These are phyloP conservation scores for Hydroisotoma schaefferi DNA, from an alignment of 2,888 invertebrate species.

Conservation along the genomic window DNA sequence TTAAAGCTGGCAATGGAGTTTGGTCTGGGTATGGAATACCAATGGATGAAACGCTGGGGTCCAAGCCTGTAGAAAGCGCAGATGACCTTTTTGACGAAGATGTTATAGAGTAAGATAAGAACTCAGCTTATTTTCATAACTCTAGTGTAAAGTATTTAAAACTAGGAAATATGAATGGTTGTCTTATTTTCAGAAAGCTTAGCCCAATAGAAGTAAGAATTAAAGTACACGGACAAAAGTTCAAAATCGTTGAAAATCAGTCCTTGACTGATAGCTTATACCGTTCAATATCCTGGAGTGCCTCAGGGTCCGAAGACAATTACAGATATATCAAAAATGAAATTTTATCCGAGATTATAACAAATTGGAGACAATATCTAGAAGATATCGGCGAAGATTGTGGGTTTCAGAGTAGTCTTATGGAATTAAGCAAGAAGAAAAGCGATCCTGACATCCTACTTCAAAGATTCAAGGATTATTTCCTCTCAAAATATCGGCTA, in stretches of 20 bases:
- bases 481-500: background rate
- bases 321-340: background rate
- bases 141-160: too few relatives aligned
- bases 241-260: slow-evolving; percentile 17
- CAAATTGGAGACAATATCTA: slow-evolving; percentile 14
- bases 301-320: slow-evolving; percentile 10
- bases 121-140: too few relatives aligned
- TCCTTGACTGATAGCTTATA: slow-evolving; percentile 10
- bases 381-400: slow-evolving; percentile 6
- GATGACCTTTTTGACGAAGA: too few relatives aligned
- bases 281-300: slow-evolving; percentile 17
- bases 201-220: slow-evolving; percentile 20
- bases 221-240: slow-evolving; percentile 30
- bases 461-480: slow-evolving; percentile 7
- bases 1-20: too few relatives aligned
- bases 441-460: background rate
- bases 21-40: too few relatives aligned
- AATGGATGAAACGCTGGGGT: too few relatives aligned
- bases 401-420: background rate
- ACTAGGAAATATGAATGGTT: too few relatives aligned
- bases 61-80: too few relatives aligned
- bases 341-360: slow-evolving; percentile 5
- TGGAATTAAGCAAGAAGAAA: background rate
- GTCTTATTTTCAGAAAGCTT: slow-evolving; percentile 18
- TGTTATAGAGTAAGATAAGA: too few relatives aligned